These are phyloP conservation scores for Subanguina moxae DNA, from an alignment of 1,140 invertebrate species.

Conservation along the genomic window DNA sequence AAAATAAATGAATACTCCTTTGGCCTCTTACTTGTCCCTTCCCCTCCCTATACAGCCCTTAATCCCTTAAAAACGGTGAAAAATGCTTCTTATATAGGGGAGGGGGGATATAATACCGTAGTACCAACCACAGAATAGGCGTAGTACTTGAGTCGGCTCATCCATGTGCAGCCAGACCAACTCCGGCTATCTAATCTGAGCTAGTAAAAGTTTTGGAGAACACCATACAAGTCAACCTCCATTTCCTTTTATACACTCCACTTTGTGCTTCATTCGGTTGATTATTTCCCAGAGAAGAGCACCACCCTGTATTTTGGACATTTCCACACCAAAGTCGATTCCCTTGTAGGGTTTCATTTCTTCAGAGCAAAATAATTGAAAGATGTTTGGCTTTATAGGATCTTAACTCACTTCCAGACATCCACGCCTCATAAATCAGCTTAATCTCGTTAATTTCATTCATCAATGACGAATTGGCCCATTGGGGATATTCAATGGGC, in stretches of 20 bases:
- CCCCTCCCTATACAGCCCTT: too few species aligned
- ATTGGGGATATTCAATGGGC: neutral
- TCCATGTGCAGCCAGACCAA: neutral
- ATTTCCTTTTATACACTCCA: neutral
- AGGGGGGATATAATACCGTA: too few species aligned
- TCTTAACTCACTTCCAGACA: conserved; percentile 10
- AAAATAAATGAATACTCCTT: neutral
- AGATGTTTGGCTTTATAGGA: neutral
- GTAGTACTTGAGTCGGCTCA: neutral
- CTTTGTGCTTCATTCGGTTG: neutral
- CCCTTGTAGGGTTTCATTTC: neutral
- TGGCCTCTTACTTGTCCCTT: too few species aligned
- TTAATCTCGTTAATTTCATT: conserved; percentile 4
- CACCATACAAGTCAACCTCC: neutral
- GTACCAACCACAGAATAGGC: neutral
- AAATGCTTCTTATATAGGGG: too few species aligned
- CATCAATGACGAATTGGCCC: neutral
- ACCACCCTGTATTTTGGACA: neutral
- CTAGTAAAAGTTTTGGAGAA: neutral
- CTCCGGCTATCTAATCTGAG: neutral
- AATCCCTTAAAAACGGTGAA: too few species aligned
- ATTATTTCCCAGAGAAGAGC: neutral
- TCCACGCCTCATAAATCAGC: neutral
- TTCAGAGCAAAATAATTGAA: neutral
- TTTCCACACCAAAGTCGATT: neutral